Evolutionary conservation across 2,113 vertebrate species (phyloP).

Genomic region (Benitochromis conjunctus): DNA sequence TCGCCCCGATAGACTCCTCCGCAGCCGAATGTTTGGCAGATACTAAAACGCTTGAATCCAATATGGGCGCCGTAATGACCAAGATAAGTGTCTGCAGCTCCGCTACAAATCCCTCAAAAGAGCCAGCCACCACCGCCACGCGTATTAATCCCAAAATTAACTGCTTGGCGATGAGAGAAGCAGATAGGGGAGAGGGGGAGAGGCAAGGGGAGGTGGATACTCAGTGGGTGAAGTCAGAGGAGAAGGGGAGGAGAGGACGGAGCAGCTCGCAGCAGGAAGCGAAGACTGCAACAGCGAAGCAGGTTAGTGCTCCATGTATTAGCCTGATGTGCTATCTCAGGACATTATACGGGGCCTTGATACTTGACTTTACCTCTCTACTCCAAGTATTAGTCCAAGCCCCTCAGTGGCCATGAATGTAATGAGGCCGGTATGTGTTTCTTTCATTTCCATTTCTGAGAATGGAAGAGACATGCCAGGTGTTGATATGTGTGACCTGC

Average conservation of each 20-base stretch:
- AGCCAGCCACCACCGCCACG: slow-evolving; percentile 64
- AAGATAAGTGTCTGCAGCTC: slow-evolving; percentile 79
- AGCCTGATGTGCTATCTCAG: slow-evolving; percentile 26
- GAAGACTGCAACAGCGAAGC: slow-evolving; percentile 51
- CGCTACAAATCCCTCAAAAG: slow-evolving; percentile 81
- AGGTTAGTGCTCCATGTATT: slow-evolving; percentile 64
- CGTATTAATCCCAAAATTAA: slow-evolving; percentile 80
- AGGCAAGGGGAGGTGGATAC: slow-evolving; percentile 51
- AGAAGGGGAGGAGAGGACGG: slow-evolving; percentile 56
- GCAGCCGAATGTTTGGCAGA: slow-evolving; percentile 69
- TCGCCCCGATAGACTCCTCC: slow-evolving; percentile 74
- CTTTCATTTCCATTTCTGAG: slow-evolving; percentile 48
- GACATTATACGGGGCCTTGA: slow-evolving; percentile 52
- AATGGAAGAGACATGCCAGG: slow-evolving; percentile 17
- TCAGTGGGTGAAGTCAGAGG: slow-evolving; percentile 61
- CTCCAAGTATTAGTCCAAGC: slow-evolving; percentile 41
- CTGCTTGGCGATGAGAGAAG: slow-evolving; percentile 70
- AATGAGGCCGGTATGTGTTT: slow-evolving; percentile 51
- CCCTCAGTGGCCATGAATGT: slow-evolving; percentile 20
- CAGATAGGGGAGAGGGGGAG: slow-evolving; percentile 67
- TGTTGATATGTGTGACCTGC: background rate
- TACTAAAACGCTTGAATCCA: slow-evolving; percentile 77
- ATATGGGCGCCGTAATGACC: slow-evolving; percentile 79
- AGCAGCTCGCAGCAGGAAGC: slow-evolving; percentile 52
- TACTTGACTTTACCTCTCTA: slow-evolving; percentile 10